Base-by-base conservation (phyloP, 2,113 vertebrate species). In the Elephantulus edwardii region DNA sequence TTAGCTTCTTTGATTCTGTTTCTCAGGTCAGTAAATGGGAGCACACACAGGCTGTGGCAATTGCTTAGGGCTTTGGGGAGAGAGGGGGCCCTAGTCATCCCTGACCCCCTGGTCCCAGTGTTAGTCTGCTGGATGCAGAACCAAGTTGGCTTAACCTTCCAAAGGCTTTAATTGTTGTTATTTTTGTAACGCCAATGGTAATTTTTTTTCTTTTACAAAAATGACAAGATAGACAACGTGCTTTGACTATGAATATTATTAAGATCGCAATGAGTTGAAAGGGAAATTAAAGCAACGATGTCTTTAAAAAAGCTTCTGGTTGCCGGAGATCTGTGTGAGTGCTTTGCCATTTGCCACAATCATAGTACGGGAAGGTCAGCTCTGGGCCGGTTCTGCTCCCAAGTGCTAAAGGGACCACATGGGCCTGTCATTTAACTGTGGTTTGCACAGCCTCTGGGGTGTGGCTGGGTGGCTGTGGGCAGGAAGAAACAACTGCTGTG, bases 1-100 rank as follows among this genome's bases (percentile, higher is more conserved):
- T 71, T 68, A 20, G 44, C 38, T 33, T 13, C 12, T 6, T n/a
- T 1, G 17, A 28, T 24, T 40, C 42, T 0, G 0, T 28, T n/a
- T 42, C 14, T 83, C 20, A 12, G 58, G 8, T 62, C 50, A 75
- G 8, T 8, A 28, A 64, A 14, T 38, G 9, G n/a, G 30, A 19
- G 35, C 42, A 16, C 42, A 44, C 33, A 22, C 30, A 14, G 30
- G 40, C 44, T 50, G 75, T 17, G 20, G 66, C 2, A 9, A 38
- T 19, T 68, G 8, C 7, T 35, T 19, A 38, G 62, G 28, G 22
- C 62, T 58, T 58, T 48, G 0, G 20, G 62, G 40, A n/a, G 50
- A 71, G 60, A 33, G 10, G 52, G 20, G 20, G 50, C 24, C 42
- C 66, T 35, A 26, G 26, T n/a, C 40, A n/a, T n/a, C 2, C 0